A percentile compares a stretch with the other conserved stretches of the same genome.
Evolutionary conservation across 2,113 vertebrate genomes (phyloP).

Genomic region (Phyllostomus hastatus): DNA sequence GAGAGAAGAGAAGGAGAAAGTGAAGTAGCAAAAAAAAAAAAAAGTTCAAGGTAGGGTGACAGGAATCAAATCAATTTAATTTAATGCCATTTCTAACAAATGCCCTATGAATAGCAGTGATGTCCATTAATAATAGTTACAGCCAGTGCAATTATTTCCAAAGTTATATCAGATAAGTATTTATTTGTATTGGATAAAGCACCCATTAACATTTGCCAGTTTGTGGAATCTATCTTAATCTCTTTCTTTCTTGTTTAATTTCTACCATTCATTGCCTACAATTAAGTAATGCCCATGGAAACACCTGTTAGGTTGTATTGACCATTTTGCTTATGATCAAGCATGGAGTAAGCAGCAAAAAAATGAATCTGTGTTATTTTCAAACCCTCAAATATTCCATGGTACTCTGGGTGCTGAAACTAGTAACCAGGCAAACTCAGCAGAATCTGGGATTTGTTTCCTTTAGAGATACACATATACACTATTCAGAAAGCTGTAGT

Average conservation of each 20-base stretch:
- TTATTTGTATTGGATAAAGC: background rate
- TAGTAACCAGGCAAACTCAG: background rate
- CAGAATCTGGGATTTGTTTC: background rate
- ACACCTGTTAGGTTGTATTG: background rate
- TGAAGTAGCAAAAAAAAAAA: background rate
- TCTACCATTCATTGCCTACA: background rate
- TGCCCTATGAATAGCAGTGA: background rate
- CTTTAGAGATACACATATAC: background rate
- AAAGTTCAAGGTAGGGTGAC: background rate
- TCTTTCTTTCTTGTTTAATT: background rate
- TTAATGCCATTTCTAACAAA: background rate
- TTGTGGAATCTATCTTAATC: background rate
- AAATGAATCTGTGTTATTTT: background rate
- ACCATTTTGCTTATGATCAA: background rate
- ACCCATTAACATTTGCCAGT: background rate
- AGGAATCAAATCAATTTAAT: background rate
- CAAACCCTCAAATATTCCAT: background rate
- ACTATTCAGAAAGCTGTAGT: background rate
- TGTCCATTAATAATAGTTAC: background rate
- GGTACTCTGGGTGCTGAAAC: background rate
- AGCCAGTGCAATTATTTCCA: background rate
- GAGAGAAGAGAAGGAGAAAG: background rate
- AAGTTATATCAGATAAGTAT: background rate
- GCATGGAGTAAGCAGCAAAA: background rate
- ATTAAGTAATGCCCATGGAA: background rate